Evolutionary conservation across 2,888 invertebrate genomes (phyloP), one percentile per base, ranked within the genome.

Genomic region (Neoscelio sp.): DNA sequence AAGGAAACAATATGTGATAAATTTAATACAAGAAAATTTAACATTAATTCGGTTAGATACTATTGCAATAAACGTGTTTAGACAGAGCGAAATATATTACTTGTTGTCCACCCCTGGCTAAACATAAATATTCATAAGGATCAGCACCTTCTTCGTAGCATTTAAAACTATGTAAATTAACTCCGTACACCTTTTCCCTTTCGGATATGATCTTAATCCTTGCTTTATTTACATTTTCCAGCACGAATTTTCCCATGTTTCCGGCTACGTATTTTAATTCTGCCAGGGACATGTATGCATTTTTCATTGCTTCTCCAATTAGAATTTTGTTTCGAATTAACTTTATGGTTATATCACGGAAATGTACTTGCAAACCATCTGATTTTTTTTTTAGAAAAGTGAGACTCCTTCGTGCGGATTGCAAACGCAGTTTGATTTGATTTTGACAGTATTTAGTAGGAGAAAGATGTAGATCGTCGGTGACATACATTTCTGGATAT

Each of bases 291-390:
- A 94, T 94, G 0, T 93, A 91, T 3, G 94, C 94, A 82, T 93
- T 92, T 84, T 93, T 93, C 93, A 94, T 93, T 4, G 93, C 92
- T 73, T 93, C 93, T 20, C 93, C 94, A 93, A 94, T 93, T 80
- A 92, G 84, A 7, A 91, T 90, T 87, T 94, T 94, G 23, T 92
- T 93, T 92, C 93, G 92, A 76, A 94, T 92, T 78, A 94, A 93
- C 86, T 93, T 93, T 77, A 91, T 92, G 23, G 93, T 86, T 83
- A 94, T 93, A 62, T 89, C 87, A 80, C 93, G 90, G 87, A 94
- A 94, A 77, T 93, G 88, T 83, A 93, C 86, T 71, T 93, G 93
- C 79, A 94, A 87, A 2, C 93, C 93, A 89, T 94, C 94, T 26
- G 93, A 92, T 85, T 94, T 94, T 87, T 93, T 94, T 89, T 94